Percentiles rank a stretch among this genome's conserved stretches.
Evolutionary conservation across 2,113 vertebrate species (phyloP).

Genomic region (Psephotus haematonotus): DNA sequence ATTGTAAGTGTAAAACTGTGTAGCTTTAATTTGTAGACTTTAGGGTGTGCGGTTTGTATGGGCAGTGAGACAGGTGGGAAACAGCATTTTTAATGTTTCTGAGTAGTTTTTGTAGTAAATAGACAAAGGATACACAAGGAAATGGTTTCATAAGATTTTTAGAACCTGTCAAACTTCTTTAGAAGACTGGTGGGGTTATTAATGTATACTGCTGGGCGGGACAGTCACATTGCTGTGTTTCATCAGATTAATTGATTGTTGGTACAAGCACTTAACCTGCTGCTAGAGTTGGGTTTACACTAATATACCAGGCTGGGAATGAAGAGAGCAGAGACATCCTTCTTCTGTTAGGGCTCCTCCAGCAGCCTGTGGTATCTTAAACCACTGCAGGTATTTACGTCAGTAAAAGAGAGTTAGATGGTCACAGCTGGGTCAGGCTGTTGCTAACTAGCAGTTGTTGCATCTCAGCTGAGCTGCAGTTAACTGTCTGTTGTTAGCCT

Average conservation of each 20-base stretch:
- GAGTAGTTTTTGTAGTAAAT: too few species aligned
- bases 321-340: too few species aligned
- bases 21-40: neutral
- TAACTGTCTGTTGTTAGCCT: neutral
- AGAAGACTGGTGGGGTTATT: neutral
- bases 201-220: neutral
- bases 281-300: neutral
- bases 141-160: neutral
- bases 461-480: neutral
- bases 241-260: neutral
- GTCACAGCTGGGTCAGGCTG: neutral
- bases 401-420: neutral
- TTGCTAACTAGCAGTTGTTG: neutral
- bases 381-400: neutral
- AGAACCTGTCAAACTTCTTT: neutral
- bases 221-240: neutral
- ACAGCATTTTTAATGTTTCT: neutral
- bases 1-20: slow-evolving; percentile 78
- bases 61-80: neutral
- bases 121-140: neutral
- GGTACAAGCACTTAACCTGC: neutral
- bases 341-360: neutral
- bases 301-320: neutral
- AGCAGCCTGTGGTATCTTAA: neutral
- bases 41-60: neutral